Evolutionary conservation across 2,797 vertebrate genomes (phyloP), one percentile per base, ranked within the genome.

Genomic region (Caiman crocodilus): DNA sequence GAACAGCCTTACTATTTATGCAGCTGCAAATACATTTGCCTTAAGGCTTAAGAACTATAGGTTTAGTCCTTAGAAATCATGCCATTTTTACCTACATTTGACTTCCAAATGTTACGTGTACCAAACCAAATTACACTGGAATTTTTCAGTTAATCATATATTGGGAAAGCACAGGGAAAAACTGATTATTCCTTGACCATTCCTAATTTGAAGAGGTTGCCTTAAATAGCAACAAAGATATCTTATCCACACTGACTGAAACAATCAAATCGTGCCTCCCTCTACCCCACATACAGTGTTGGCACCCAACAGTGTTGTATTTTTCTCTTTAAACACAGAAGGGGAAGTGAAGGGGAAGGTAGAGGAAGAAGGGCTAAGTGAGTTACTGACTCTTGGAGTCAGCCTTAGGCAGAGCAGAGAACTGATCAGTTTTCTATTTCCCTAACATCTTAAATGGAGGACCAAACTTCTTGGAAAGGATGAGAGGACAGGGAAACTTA

Each of bases 271-370:
- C 42, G 9, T 50, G 42, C 42, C 42, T 50, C 42, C 42, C 42
- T 35, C 42, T 3, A 11, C 10, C 42, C 42, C 6, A 3, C 42
- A 50, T 10, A 50, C 42, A 50, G 42, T 50, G 42, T 50, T 50
- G 42, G 42, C 42, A 50, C 42, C 42, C 42, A 50, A 50, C 30
- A 42, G 13, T 32, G 8, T 35, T 23, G 21, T 14, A 35, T 71
- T 32, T 32, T 71, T 71, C 67, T 13, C 32, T 42, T 13, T 42
- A 42, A 35, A 35, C 92, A 74, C 58, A 82, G 73, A 92, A 0
- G 60, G 69, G 82, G 85, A 83, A 90, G 16, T 84, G 67, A 91
- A 87, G 80, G 55, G 93, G 71, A 78, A 30, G 42, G 42, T 11
- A 50, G 42, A 50, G 42, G 42, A 10, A 42, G 42, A 92, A 76